These are phyloP conservation scores for Melitaea cinxia DNA, from an alignment of 1,140 invertebrate species.

Conservation along the genomic window DNA sequence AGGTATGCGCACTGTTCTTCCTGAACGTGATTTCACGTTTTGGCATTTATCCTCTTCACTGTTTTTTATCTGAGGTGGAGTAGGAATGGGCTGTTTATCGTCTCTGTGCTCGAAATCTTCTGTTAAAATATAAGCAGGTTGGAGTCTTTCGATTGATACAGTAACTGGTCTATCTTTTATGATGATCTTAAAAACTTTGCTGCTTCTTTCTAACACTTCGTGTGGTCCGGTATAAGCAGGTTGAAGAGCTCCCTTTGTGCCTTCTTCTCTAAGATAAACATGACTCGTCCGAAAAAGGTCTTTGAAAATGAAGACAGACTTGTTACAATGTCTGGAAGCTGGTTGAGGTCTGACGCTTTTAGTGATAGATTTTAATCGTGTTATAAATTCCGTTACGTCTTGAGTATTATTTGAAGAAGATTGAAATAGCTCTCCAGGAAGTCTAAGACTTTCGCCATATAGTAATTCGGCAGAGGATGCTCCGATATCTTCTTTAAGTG, in stretches of 20 bases:
- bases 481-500: conserved; percentile 8
- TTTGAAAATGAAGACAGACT: conserved; percentile 11
- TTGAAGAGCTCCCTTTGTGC: background rate
- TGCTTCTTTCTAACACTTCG: background rate
- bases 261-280: conserved; percentile 4
- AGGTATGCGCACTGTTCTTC: background rate
- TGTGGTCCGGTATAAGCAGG: conserved; percentile 5
- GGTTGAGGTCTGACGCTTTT: conserved; percentile 3
- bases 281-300: background rate
- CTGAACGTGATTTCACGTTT: background rate
- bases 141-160: background rate
- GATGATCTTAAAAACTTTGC: background rate
- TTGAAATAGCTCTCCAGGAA: conserved; percentile 12
- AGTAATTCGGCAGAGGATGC: conserved; percentile 6
- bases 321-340: conserved; percentile 1
- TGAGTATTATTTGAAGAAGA: background rate
- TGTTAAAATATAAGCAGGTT: background rate
- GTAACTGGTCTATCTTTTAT: background rate
- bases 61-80: background rate
- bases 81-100: background rate
- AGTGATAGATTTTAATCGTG: background rate
- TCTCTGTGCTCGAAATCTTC: background rate
- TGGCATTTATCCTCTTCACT: background rate
- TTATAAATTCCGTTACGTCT: conserved; percentile 3
- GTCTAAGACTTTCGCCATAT: conserved; percentile 6